Evolutionary conservation across 2,888 invertebrate species (phyloP).

Genomic region (Pollenia labialis): DNA sequence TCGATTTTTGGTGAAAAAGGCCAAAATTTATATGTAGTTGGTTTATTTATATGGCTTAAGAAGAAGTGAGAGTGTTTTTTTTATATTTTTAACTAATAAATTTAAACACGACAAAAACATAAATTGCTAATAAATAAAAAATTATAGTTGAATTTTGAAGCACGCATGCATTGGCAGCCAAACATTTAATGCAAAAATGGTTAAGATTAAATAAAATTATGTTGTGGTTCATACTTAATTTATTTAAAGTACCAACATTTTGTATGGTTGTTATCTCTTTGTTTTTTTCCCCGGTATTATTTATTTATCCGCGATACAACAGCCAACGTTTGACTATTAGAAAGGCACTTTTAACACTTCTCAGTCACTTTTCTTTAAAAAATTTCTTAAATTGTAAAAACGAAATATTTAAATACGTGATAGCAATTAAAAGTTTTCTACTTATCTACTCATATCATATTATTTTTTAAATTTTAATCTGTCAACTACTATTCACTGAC

Average conservation of each 20-base stretch:
- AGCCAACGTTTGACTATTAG: not conserved
- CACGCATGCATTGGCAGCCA: not conserved
- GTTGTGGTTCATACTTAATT: conserved; percentile 3
- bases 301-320: conserved; percentile 20
- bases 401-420: conserved; percentile 47
- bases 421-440: conserved; percentile 38
- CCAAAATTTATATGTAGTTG: conserved; percentile 28
- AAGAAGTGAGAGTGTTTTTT: conserved; percentile 69
- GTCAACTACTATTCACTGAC: conserved; percentile 32
- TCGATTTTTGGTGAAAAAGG: conserved; percentile 56
- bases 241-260: not conserved
- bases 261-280: not conserved
- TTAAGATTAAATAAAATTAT: conserved; percentile 12
- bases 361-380: not conserved
- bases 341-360: conserved; percentile 18
- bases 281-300: not conserved
- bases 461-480: conserved; percentile 46
- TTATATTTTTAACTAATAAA: not conserved
- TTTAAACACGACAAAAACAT: conserved; percentile 9
- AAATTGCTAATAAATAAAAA: conserved; percentile 9
- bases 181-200: not conserved
- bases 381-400: conserved; percentile 29
- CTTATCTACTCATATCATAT: not conserved
- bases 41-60: conserved; percentile 43
- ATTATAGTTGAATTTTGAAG: conserved; percentile 1